These are phyloP conservation scores for Asteroscopus sphinx DNA, from an alignment of 2,888 invertebrate species.

Conservation along the genomic window DNA sequence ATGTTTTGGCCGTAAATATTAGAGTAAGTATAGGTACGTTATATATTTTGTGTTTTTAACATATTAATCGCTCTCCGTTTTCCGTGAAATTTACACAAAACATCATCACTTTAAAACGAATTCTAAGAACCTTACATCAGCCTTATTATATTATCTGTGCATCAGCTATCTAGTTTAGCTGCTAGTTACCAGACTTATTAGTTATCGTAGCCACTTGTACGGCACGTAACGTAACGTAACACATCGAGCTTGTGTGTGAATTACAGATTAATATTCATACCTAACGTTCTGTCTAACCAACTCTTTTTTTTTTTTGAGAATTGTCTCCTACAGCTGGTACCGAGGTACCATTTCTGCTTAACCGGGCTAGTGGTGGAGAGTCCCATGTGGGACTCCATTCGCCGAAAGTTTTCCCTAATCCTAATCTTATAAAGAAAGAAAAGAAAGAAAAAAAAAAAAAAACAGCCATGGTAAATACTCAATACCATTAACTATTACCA, in stretches of 20 bases:
- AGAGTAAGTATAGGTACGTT: too few species aligned
- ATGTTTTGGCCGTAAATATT: slow-evolving; percentile 8
- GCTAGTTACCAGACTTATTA: slow-evolving; percentile 36
- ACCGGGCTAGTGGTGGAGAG: too few species aligned
- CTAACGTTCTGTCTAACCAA: slow-evolving; percentile 31
- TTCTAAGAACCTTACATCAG: slow-evolving; percentile 33
- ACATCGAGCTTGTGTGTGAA: slow-evolving; percentile 25
- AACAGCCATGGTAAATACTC: neutral
- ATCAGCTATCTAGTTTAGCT: slow-evolving; percentile 31
- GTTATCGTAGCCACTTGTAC: slow-evolving; percentile 24
- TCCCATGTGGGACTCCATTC: too few species aligned
- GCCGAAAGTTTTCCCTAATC: too few species aligned
- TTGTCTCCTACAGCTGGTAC: too few species aligned
- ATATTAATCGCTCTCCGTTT: slow-evolving; percentile 36
- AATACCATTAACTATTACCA: neutral
- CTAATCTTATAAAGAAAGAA: too few species aligned
- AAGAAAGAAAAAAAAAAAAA: too few species aligned
- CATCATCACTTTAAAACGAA: slow-evolving; percentile 37
- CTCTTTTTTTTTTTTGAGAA: neutral
- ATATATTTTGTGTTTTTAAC: slow-evolving; percentile 20
- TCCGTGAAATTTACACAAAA: slow-evolving; percentile 46
- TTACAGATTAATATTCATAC: slow-evolving; percentile 34
- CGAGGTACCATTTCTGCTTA: too few species aligned
- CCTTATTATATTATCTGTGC: too few species aligned
- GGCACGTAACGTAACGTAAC: too few species aligned